A percentile compares a stretch with the other conserved stretches of the same genome.
These are phyloP conservation scores for Nysson spinosus DNA, from an alignment of 2,888 invertebrate species.

Conservation along the genomic window DNA sequence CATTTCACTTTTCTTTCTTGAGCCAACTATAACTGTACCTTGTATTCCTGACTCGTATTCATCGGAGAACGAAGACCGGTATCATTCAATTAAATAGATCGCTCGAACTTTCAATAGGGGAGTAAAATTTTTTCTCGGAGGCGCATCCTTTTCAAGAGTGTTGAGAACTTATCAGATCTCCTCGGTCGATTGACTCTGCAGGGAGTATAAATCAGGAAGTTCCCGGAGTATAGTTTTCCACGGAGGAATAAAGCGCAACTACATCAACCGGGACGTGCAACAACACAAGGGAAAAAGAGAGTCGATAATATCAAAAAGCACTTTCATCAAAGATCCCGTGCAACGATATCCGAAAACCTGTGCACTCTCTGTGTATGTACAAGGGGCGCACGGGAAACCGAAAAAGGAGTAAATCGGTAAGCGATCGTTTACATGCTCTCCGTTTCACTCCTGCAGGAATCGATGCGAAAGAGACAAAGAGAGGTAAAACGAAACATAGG, in stretches of 20 bases:
- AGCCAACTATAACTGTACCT: too few species aligned
- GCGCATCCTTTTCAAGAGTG: constrained; percentile 23
- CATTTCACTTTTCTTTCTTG: too few species aligned
- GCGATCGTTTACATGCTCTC: constrained; percentile 24
- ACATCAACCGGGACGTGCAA: constrained; percentile 4
- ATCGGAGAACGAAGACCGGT: too few species aligned
- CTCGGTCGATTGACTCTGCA: constrained; percentile 40
- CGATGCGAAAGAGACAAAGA: too few species aligned
- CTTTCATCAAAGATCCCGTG: neutral
- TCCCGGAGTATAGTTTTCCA: constrained; percentile 12
- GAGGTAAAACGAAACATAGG: neutral
- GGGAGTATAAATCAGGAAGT: constrained; percentile 36
- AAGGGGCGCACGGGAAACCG: neutral
- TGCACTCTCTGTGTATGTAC: neutral
- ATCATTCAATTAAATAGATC: constrained; percentile 24
- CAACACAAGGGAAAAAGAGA: constrained; percentile 15
- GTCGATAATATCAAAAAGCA: constrained; percentile 22
- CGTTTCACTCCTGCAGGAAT: too few species aligned
- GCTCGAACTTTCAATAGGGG: constrained; percentile 20
- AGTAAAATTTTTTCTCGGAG: constrained; percentile 7
- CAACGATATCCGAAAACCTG: constrained; percentile 16
- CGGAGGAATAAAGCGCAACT: constrained; percentile 12
- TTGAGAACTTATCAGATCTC: constrained; percentile 47
- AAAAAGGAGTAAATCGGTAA: constrained; percentile 15
- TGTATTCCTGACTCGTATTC: too few species aligned